Evolutionary conservation across 2,888 invertebrate genomes (phyloP), one percentile per base, ranked within the genome.

Genomic region (Macrosoma leucophasiata): DNA sequence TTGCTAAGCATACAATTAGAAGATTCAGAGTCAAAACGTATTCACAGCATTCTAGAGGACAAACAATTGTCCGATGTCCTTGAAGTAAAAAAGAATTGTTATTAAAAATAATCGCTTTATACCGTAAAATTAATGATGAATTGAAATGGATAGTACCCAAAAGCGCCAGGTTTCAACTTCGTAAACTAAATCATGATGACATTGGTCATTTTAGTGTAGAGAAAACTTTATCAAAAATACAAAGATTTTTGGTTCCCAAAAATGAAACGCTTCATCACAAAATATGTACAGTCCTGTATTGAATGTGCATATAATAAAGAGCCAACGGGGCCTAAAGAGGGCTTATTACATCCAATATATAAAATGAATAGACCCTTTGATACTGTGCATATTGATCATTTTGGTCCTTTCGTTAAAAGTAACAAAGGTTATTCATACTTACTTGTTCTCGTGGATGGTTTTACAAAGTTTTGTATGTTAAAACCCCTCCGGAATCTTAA

Each of bases 351-450:
- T 24, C 40, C 43, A 6, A 43, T 47, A 5, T 28, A 21, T 4
- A 48, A 39, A 20, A 39, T 33, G 3, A 20, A 24, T 18, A n/a
- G 33, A 12, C 47, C 47, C 1, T 48, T 35, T 6, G n/a, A 27
- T 9, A 40, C 41, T 2, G 13, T 19, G 13, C 33, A 38, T 17
- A 2, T 38, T 4, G 38, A 38, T 19, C 41, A 47, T 14, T 23
- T 47, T n/a, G 43, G 46, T 2, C 43, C 46, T 4, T 43, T 46
- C 33, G 36, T 36, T 24, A 14, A 21, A 9, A 32, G 32, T 14
- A 21, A 6, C 10, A 17, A 27, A 11, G 36, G 37, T 3, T 43
- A 46, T 14, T 25, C 23, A 8, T 35, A 43, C 17, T 10, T 43
- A 3, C 23, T 40, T 10, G 11, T 33, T 2, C 26, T 38, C n/a